A percentile compares a stretch with the other conserved stretches of the same genome.
Evolutionary conservation across 1,140 invertebrate genomes (phyloP).

Genomic region (Coptotermes formosanus): DNA sequence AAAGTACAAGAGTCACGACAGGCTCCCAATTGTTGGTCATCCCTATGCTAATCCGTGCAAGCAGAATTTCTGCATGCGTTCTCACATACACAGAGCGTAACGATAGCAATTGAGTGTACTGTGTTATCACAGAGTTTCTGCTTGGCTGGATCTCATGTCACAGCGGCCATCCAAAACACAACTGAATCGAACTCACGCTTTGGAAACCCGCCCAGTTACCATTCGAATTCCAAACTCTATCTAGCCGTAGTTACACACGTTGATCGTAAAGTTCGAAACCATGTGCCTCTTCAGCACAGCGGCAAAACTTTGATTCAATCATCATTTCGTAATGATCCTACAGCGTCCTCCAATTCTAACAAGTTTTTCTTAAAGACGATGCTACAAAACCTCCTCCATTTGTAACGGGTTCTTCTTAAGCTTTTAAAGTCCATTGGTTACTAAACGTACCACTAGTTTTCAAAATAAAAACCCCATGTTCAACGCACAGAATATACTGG

Average conservation of each 20-base stretch:
- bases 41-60: not conserved
- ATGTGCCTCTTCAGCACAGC: too few relatives aligned
- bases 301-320: too few relatives aligned
- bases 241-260: not conserved
- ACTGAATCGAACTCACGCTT: not conserved
- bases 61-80: conserved; percentile 2
- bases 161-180: not conserved
- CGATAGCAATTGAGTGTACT: not conserved
- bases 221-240: not conserved
- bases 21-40: not conserved
- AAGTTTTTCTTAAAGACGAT: too few relatives aligned
- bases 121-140: conserved; percentile 10
- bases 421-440: too few relatives aligned
- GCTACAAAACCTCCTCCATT: too few relatives aligned
- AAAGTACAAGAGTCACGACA: not conserved
- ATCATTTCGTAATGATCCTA: too few relatives aligned
- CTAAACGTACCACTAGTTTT: too few relatives aligned
- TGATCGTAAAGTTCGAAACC: too few relatives aligned
- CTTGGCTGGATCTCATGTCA: not conserved
- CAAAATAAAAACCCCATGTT: too few relatives aligned
- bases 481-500: too few relatives aligned
- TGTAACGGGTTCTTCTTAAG: too few relatives aligned
- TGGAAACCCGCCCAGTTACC: not conserved
- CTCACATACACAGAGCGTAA: not conserved
- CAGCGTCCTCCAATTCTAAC: too few relatives aligned